Evolutionary conservation across 2,113 vertebrate species (phyloP).

Genomic region (Polypterus senegalus): DNA sequence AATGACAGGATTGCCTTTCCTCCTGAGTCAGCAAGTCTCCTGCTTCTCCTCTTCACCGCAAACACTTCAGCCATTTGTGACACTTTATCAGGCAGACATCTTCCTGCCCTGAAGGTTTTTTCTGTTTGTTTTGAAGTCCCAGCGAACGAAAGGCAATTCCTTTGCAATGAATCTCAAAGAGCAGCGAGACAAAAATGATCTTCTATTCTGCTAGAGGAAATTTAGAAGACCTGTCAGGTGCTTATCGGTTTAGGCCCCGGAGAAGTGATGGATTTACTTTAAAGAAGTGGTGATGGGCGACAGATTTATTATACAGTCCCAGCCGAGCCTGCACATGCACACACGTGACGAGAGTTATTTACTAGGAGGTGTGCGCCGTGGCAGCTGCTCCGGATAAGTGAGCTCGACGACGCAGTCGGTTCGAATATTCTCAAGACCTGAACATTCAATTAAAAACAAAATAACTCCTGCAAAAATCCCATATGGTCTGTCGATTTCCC

Average conservation of each 20-base stretch:
- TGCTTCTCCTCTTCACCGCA: too few species aligned
- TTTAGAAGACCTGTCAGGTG: background rate
- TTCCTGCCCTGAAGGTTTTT: slow-evolving; percentile 9
- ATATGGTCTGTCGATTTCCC: too few species aligned
- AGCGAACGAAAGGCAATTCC: background rate
- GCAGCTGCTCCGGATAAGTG: too few species aligned
- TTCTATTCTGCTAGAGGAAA: background rate
- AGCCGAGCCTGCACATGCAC: too few species aligned
- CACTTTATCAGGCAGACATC: background rate
- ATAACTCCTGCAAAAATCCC: too few species aligned
- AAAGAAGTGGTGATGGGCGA: background rate
- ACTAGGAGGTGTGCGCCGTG: too few species aligned
- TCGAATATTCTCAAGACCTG: too few species aligned
- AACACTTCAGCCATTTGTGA: background rate
- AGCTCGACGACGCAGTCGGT: too few species aligned
- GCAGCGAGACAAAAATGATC: background rate
- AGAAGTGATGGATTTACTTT: slow-evolving; percentile 9
- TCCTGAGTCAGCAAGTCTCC: too few species aligned
- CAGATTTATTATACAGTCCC: background rate
- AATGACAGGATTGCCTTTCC: too few species aligned
- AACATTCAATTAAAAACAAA: too few species aligned
- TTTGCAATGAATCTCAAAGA: background rate
- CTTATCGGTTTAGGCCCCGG: background rate
- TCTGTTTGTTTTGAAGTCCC: background rate
- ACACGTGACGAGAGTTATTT: too few species aligned